Evolutionary conservation across 1,140 invertebrate genomes (phyloP).

Genomic region (Euura saliciscinereae): DNA sequence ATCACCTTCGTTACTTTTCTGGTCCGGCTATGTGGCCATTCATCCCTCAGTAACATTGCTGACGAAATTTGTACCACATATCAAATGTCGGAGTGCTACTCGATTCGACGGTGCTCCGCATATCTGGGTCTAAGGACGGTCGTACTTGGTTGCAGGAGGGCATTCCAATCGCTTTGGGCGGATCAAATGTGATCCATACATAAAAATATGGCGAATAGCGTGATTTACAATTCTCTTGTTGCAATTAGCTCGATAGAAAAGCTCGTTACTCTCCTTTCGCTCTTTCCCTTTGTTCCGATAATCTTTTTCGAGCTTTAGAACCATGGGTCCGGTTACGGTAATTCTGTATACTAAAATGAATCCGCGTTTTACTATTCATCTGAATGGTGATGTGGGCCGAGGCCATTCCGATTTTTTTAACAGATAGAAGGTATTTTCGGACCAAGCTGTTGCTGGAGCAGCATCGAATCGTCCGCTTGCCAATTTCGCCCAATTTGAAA

Average conservation of each 20-base stretch:
- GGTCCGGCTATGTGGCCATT: no score
- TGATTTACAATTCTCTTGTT: no score
- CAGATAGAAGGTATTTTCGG: neutral
- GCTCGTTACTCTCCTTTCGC: no score
- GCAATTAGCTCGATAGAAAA: no score
- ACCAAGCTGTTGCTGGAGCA: neutral
- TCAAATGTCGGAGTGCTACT: neutral
- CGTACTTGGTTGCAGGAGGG: neutral
- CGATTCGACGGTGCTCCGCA: neutral
- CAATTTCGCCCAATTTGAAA: constrained; percentile 4
- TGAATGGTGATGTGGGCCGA: neutral
- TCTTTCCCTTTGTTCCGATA: no score
- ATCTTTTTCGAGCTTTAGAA: no score
- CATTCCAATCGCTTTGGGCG: neutral
- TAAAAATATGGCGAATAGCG: no score
- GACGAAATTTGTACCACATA: neutral
- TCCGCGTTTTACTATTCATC: neutral
- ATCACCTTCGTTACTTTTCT: no score
- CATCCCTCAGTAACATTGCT: neutral
- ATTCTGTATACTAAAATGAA: no score
- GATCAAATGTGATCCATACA: neutral
- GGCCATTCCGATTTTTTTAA: neutral
- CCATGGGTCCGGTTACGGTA: no score
- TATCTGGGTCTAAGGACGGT: neutral
- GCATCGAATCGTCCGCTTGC: neutral